Conservation (phyloP, 2,797 vertebrate genomes). For the Erethizon dorsatum region DNA sequence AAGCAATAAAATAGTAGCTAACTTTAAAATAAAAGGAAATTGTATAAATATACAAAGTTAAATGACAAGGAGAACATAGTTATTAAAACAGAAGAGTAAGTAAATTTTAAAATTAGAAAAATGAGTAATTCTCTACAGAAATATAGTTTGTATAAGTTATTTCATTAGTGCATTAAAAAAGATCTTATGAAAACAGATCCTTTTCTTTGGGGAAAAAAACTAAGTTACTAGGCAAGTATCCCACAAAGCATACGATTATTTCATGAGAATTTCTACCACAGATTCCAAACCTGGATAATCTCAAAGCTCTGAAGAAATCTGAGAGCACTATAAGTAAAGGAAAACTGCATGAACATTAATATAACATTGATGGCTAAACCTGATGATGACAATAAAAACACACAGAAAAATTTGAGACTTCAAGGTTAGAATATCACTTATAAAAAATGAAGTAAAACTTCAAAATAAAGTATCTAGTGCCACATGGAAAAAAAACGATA, state of each 20-base stretch:
- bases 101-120: constrained; percentile 32
- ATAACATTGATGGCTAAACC: neutral
- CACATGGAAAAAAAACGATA: neutral
- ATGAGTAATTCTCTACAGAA: neutral
- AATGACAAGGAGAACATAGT: neutral
- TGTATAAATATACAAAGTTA: neutral
- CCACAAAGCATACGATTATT: neutral
- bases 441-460: constrained; percentile 28
- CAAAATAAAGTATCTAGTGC: neutral
- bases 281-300: neutral
- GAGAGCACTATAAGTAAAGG: neutral
- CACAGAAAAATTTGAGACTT: neutral
- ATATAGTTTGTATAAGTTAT: neutral
- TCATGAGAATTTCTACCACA: constrained; percentile 22
- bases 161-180: neutral
- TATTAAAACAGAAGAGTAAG: neutral
- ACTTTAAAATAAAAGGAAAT: neutral
- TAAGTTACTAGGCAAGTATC: neutral
- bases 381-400: constrained; percentile 7
- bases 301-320: neutral
- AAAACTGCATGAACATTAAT: neutral
- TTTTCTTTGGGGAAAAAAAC: neutral
- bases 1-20: neutral
- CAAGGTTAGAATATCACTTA: neutral
- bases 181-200: neutral